Evolutionary conservation across 2,888 invertebrate species (phyloP), one percentile per base, ranked within the genome.

Genomic region (Acanthosepion pharaonis): DNA sequence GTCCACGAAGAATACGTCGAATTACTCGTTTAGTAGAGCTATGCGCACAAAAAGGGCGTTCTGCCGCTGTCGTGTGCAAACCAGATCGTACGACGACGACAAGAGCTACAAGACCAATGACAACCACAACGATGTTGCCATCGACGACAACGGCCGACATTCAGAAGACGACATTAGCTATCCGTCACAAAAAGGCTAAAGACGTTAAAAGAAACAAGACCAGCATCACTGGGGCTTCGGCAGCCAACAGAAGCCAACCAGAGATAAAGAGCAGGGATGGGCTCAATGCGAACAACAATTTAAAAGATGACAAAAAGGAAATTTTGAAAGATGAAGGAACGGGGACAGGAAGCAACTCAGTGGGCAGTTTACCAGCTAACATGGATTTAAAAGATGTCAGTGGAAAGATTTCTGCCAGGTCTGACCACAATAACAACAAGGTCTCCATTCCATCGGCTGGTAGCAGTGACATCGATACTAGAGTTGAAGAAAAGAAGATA

Each of bases 21-120:
- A 53, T 53, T n/a, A 11, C 25, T 48, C 53, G 11, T 5, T n/a
- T 53, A 53, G 25, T 5, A 53, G 9, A n/a, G 9, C 18, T 33
- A 9, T 93, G 93, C 18, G 9, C 2, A 28, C n/a, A 28, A 33
- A 2, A 25, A 48, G 18, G 42, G 8, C 51, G 28, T 48, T 93
- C 93, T n/a, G 93, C 93, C 3, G 53, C 53, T 53, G 93, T 93
- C 5, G 93, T 93, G 5, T 93, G 93, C 33, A 93, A 93, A 93
- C 5, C 15, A 23, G 42, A 42, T 18, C 93, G 93, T 8, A 49
- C 51, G 28, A 92, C 92, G 25, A 92, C 92, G 4, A 6, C 15
- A 18, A 91, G 18, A 48, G 8, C 42, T 11, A 33, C 92, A 48
- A 92, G 48, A 11, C 15, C 92, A 6, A 92, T 8, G 9, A 25